A percentile compares a stretch with the other conserved stretches of the same genome.
Conservation (phyloP, 2,888 invertebrate genomes). For the Synanthedon tipuliformis region DNA sequence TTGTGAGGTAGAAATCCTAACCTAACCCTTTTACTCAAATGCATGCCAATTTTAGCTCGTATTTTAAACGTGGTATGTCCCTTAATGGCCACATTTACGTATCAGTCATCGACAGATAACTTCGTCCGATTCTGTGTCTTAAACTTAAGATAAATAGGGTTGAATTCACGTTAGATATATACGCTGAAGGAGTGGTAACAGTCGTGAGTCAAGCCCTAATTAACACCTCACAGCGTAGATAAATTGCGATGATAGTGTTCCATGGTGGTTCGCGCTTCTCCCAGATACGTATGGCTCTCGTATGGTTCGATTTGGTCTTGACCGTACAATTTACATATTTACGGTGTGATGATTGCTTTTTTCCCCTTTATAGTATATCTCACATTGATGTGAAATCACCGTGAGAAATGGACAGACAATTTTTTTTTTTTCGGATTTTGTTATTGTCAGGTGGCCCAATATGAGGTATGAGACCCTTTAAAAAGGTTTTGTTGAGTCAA, state of each 20-base stretch:
- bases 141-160: constrained; percentile 13
- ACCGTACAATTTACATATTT: too few relatives aligned
- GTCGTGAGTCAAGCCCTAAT: constrained; percentile 67
- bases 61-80: constrained; percentile 47
- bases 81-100: constrained; percentile 55
- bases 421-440: too few relatives aligned
- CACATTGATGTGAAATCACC: too few relatives aligned
- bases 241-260: constrained; percentile 58
- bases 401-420: too few relatives aligned
- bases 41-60: constrained; percentile 60
- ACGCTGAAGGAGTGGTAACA: constrained; percentile 34
- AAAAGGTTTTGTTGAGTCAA: too few relatives aligned
- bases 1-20: constrained; percentile 36
- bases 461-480: too few relatives aligned
- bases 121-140: constrained; percentile 15
- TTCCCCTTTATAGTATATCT: too few relatives aligned
- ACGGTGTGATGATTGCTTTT: too few relatives aligned
- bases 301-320: constrained; percentile 10
- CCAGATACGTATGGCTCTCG: constrained; percentile 17
- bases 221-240: constrained; percentile 63
- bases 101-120: constrained; percentile 41
- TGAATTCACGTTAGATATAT: constrained; percentile 11
- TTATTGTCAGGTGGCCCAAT: too few relatives aligned
- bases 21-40: constrained; percentile 40
- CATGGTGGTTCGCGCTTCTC: constrained; percentile 31